Evolutionary conservation across 2,113 vertebrate species (phyloP), one percentile per base, ranked within the genome.

Genomic region (Tragulus kanchil): DNA sequence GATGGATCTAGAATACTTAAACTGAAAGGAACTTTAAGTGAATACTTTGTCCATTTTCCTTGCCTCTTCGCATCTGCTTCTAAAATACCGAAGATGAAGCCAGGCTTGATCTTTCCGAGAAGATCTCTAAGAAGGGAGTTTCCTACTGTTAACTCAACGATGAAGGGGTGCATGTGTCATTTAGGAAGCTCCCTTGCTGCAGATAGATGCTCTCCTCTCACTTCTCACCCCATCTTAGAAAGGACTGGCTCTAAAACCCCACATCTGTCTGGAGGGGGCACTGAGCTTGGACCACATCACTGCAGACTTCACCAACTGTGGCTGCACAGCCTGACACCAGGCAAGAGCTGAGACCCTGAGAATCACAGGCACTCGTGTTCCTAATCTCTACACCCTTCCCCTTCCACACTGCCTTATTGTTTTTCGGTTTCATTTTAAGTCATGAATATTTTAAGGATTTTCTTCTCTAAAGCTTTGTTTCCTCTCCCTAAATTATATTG

Each of bases 371-470:
- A 26, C 9, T 50, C 90, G 5, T 8, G 17, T 42, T 36, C 19
- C 31, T 62, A 36, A 54, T 7, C 17, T 71, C 19, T 5, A 12
- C 13, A 7, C 21, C 16, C 25, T 91, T 58, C 77, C 45, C 45
- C 8, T 5, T 61, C n/a, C 28, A 67, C 0, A 2, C 6, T 6
- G 15, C 56, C 8, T 78, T 16, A 25, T 3, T 26, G 36, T 8
- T 65, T 75, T 94, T 50, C 0, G 5, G 25, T 82, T 92, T 88
- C 84, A 50, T 73, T 89, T 69, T 21, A 21, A 56, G 42, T 28
- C n/a, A 71, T 85, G 17, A 90, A 19, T 15, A 17, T 64, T 91
- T 94, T 75, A 83, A 90, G n/a, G 54, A 85, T 90, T 90, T 61
- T 54, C 45, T 58, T 90, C 31, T 54, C 93, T 65, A 69, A 77